Base-by-base conservation (phyloP, 1,140 invertebrate species). In the Cephus cinctus region DNA sequence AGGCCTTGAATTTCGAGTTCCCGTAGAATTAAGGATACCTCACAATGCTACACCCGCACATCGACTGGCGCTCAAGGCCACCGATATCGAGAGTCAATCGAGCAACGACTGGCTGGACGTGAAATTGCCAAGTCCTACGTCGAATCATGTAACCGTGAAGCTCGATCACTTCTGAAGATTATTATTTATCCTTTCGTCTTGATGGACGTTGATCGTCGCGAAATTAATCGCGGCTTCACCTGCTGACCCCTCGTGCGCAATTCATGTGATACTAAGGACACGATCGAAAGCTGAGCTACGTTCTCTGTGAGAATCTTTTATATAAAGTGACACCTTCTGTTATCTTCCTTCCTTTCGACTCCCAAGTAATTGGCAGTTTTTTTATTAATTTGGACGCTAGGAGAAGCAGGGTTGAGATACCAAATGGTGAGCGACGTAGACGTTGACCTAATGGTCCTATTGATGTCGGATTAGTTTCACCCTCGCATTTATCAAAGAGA, bases 141-240 rank as follows among this genome's bases (percentile, higher is more conserved):
- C 89, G 16, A 89, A 91, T 67, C 90, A 87, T 53, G 88, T 94
- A 5, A 89, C 90, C 32, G 90, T 94, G 39, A 85, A 91, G 75
- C 88, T 94, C 36, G 90, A 94, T 76, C 92, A 94, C 76, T 94
- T 94, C 76, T 94, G 79, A 80, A 31, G 41, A 14, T 36, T 9
- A 46, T 20, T 20, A 27, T 43, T 34, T 25, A 31, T 8, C 32
- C 6, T 12, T 11, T 23, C 6, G 5, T 11, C 8, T 35, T 40
- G 18, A 21, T 31, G 11, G 11, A 12, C 12, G 14, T 12, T 21
- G 32, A 12, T 6, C 20, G 21, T 20, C 6, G 32, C 5, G 21
- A 6, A 18, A n/a, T 21, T 9, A 9, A 4, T n/a, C 22, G 5
- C 23, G 27, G 4, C 34, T n/a, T 23, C 41, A 31, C 18, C 32